phyloP scores from a whole-genome alignment of 2,113 vertebrate species.

The Meles meles region DNA sequence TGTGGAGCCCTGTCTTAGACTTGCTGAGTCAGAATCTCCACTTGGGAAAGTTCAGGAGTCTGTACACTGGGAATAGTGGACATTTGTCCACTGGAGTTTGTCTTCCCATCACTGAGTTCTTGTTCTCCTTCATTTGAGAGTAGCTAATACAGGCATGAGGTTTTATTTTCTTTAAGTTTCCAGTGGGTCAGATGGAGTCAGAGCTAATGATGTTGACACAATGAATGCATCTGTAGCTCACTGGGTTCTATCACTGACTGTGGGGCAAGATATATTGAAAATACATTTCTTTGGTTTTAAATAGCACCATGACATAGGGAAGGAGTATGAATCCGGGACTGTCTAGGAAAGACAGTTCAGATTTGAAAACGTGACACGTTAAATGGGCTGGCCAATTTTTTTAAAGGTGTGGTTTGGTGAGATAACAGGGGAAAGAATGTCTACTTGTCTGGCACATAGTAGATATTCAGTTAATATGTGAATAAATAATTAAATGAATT shows the following conservation, averaged over 20 bases:
- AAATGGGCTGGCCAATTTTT: not conserved
- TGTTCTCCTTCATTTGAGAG: not conserved
- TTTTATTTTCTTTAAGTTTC: not conserved
- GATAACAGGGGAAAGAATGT: not conserved
- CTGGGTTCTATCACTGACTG: not conserved
- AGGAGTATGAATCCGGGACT: not conserved
- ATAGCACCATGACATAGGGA: not conserved
- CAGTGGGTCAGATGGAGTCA: not conserved
- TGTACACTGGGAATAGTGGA: not conserved
- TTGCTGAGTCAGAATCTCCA: accelerated
- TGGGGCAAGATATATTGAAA: not conserved
- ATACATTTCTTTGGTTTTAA: not conserved
- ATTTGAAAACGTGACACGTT: not conserved
- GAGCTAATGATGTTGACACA: not conserved
- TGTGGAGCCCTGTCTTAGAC: not conserved
- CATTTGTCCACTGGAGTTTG: not conserved
- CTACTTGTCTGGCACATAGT: not conserved
- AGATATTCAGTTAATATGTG: not conserved
- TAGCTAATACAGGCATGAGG: not conserved
- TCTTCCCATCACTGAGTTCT: not conserved
- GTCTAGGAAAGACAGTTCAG: not conserved
- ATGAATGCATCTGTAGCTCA: not conserved
- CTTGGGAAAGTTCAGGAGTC: not conserved
- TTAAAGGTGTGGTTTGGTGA: not conserved
- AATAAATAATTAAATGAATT: not conserved